phyloP scores from a whole-genome alignment of 2,888 invertebrate genomes.

The Polylopha cassiicola region DNA sequence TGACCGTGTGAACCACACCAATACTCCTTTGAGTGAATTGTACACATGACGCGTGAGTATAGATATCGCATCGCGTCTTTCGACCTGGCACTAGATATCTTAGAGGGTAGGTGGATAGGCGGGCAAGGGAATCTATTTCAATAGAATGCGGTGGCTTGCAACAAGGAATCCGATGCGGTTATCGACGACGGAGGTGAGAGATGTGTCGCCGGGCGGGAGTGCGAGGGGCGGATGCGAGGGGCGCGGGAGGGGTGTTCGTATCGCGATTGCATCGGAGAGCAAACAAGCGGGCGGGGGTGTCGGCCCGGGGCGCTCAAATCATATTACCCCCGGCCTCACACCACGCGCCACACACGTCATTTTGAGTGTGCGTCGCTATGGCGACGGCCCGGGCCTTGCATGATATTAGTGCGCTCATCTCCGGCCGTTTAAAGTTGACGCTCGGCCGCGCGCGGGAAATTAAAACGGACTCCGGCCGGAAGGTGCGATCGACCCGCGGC shows the following conservation, averaged over 20 bases:
- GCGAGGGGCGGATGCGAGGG: slow-evolving; percentile 33
- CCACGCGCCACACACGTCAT: slow-evolving; percentile 79
- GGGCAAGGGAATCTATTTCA: slow-evolving; percentile 66
- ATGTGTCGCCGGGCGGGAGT: slow-evolving; percentile 53
- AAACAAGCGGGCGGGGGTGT: slow-evolving; percentile 73
- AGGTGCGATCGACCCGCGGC: slow-evolving; percentile 47
- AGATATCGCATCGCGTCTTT: slow-evolving; percentile 38
- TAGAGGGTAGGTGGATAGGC: slow-evolving; percentile 56
- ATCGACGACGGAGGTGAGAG: slow-evolving; percentile 72
- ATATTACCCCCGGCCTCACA: slow-evolving; percentile 74
- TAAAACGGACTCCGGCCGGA: slow-evolving; percentile 73
- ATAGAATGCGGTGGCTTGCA: slow-evolving; percentile 72
- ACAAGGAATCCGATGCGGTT: slow-evolving; percentile 76
- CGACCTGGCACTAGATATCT: slow-evolving; percentile 30
- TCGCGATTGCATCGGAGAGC: slow-evolving; percentile 78
- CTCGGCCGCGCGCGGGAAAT: slow-evolving; percentile 64
- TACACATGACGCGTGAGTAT: slow-evolving; percentile 12
- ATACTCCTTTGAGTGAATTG: too few relatives aligned
- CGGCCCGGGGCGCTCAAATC: slow-evolving; percentile 70
- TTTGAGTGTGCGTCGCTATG: slow-evolving; percentile 82
- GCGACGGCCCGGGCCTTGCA: slow-evolving; percentile 80
- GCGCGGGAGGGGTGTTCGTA: slow-evolving; percentile 49
- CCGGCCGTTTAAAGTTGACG: slow-evolving; percentile 73
- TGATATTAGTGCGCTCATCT: slow-evolving; percentile 77
- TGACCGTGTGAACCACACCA: too few relatives aligned